Evolutionary conservation across 2,113 vertebrate species (phyloP).

Genomic region (Recurvirostra avosetta): DNA sequence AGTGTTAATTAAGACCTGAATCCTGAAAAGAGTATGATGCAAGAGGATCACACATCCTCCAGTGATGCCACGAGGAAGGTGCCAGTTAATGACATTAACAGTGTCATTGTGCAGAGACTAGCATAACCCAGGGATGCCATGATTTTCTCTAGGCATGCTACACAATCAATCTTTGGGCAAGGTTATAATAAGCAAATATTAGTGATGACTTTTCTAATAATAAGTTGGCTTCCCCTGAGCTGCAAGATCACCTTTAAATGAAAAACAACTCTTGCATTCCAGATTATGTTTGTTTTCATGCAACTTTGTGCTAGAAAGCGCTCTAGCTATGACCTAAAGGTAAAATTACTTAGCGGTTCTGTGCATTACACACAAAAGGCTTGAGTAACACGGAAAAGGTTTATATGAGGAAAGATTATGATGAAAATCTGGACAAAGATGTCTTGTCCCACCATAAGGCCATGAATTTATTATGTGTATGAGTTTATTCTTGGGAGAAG

Average conservation of each 20-base stretch:
- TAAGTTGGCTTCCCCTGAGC: neutral
- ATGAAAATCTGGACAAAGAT: neutral
- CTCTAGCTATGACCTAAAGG: neutral
- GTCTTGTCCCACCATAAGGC: neutral
- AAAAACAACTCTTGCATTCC: neutral
- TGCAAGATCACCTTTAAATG: conserved; percentile 34
- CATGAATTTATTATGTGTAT: neutral
- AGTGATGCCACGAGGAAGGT: neutral
- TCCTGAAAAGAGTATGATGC: conserved; percentile 6
- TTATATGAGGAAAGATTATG: neutral
- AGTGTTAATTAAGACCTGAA: conserved; percentile 43
- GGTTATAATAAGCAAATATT: conserved; percentile 43
- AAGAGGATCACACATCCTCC: neutral
- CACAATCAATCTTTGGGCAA: conserved; percentile 1
- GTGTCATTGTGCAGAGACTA: neutral
- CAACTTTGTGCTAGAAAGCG: neutral
- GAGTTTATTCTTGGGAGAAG: neutral
- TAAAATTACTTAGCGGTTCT: neutral
- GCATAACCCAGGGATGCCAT: neutral
- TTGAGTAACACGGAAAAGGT: neutral
- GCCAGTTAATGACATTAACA: neutral
- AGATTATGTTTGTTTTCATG: neutral
- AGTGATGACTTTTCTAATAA: conserved; percentile 5
- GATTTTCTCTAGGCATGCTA: neutral
- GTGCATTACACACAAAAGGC: neutral